Conservation (phyloP, 2,888 invertebrate genomes). For the Eudemis profundana region DNA sequence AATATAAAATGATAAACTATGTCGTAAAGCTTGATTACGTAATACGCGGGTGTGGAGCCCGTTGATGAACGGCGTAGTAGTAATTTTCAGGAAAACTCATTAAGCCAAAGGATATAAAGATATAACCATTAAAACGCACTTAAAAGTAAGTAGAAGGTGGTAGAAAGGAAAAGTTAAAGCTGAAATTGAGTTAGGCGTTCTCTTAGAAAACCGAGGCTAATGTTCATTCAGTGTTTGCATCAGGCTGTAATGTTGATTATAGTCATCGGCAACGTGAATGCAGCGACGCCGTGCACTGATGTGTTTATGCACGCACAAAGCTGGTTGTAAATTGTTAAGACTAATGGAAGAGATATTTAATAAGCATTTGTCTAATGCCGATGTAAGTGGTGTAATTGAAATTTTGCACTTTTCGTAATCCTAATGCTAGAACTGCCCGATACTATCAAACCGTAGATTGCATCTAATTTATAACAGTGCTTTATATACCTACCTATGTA, state of each 20-base stretch:
- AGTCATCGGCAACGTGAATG: constrained; percentile 68
- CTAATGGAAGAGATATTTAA: constrained; percentile 44
- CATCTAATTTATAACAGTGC: not conserved
- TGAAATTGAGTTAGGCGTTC: constrained; percentile 58
- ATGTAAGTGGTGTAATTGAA: constrained; percentile 29
- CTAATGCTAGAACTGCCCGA: not conserved
- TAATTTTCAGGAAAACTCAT: not conserved
- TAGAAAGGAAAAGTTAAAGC: constrained; percentile 22
- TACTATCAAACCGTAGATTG: not conserved
- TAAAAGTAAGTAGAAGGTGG: constrained; percentile 9
- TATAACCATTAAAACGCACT: constrained; percentile 13
- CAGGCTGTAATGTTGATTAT: constrained; percentile 73
- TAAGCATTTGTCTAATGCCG: constrained; percentile 42
- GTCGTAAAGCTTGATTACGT: constrained; percentile 28
- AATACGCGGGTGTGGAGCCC: constrained; percentile 4
- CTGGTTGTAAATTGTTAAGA: constrained; percentile 44
- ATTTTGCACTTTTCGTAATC: constrained; percentile 1
- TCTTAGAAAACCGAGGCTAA: constrained; percentile 67
- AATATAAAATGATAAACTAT: constrained; percentile 24
- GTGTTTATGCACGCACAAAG: constrained; percentile 66
- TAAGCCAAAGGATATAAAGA: constrained; percentile 1
- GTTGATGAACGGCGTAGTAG: constrained; percentile 14
- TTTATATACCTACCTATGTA: too few species aligned
- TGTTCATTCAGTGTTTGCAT: constrained; percentile 72
- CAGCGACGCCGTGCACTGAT: constrained; percentile 60